These are phyloP conservation scores for Rhinatrema bivittatum DNA, from an alignment of 2,797 vertebrate species.

Conservation along the genomic window DNA sequence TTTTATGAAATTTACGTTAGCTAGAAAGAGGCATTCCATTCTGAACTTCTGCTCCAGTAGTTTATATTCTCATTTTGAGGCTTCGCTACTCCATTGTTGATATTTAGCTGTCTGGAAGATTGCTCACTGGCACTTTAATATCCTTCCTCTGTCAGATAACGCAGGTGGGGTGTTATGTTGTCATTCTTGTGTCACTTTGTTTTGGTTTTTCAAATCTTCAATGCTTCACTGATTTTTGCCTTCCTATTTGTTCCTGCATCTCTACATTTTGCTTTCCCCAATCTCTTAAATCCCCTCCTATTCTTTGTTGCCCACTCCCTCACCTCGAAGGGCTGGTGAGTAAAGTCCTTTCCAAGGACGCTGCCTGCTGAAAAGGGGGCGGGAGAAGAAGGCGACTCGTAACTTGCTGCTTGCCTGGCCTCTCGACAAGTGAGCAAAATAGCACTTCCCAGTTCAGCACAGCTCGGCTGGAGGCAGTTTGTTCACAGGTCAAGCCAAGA, in stretches of 20 bases:
- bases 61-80: not conserved
- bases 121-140: conserved; percentile 6
- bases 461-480: too few species aligned
- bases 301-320: too few species aligned
- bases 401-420: too few species aligned
- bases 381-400: too few species aligned
- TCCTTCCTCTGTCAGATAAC: conserved; percentile 2
- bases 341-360: too few species aligned
- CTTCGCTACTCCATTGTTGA: not conserved
- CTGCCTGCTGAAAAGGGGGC: too few species aligned
- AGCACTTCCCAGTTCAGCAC: too few species aligned
- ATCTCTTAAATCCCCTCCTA: not conserved
- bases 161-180: not conserved
- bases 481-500: too few species aligned
- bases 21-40: not conserved
- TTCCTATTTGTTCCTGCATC: not conserved
- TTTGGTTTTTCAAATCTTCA: conserved; percentile 5
- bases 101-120: not conserved
- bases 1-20: too few species aligned
- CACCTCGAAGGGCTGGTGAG: too few species aligned
- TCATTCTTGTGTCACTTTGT: conserved; percentile 4
- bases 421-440: too few species aligned
- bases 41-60: not conserved
- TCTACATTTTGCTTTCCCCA: not conserved
- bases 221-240: not conserved